phyloP scores from a whole-genome alignment of 2,888 invertebrate genomes.

The Chelonus formosanus region DNA sequence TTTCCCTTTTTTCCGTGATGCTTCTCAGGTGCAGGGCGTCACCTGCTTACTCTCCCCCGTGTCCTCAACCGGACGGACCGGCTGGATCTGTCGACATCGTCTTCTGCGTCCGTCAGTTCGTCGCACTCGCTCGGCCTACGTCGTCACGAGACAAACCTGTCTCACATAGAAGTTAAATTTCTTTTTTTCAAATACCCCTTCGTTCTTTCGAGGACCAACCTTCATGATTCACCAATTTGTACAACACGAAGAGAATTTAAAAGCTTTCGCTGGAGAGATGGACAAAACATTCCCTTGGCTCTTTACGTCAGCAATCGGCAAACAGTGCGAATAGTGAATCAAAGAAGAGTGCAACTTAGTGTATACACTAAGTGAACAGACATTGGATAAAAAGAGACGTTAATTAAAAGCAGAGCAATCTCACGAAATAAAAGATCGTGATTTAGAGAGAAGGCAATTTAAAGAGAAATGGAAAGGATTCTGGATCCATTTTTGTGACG shows the following conservation, averaged over 20 bases:
- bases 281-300: no score
- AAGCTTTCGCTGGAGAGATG: no score
- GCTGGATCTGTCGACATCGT: conserved; percentile 38
- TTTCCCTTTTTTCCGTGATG: conserved; percentile 3
- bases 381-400: conserved; percentile 24
- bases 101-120: conserved; percentile 41
- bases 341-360: conserved; percentile 1
- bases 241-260: no score
- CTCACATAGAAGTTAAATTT: conserved; percentile 31
- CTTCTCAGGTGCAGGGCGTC: conserved; percentile 35
- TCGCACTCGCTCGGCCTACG: conserved; percentile 45
- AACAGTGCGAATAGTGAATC: no score
- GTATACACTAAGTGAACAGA: conserved; percentile 7
- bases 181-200: conserved; percentile 13
- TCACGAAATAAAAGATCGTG: no score
- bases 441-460: no score
- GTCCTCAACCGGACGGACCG: conserved; percentile 32
- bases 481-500: conserved; percentile 26
- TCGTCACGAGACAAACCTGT: conserved; percentile 37
- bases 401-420: no score
- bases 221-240: no score
- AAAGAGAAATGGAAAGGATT: conserved; percentile 33
- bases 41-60: conserved; percentile 43
- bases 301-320: no score
- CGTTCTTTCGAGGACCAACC: not conserved